phyloP scores from a whole-genome alignment of 2,888 invertebrate genomes.

The Aphodius granarius region DNA sequence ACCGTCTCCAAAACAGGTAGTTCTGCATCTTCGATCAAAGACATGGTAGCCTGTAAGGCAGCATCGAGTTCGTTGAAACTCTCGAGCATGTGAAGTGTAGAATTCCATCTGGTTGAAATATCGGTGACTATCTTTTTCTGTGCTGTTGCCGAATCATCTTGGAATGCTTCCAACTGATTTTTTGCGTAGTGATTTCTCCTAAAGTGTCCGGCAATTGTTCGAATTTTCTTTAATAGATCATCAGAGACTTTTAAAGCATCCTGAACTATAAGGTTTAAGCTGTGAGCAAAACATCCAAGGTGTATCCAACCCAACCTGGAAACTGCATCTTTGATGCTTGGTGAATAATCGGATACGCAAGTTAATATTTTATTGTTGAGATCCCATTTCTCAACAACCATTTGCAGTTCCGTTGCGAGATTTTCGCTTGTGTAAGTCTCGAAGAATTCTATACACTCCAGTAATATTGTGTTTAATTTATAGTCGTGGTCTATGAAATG shows the following conservation, averaged over 20 bases:
- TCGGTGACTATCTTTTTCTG: constrained; percentile 6
- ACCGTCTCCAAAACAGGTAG: constrained; percentile 18
- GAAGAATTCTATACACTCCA: constrained; percentile 29
- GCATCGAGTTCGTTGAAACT: constrained; percentile 16
- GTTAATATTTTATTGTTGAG: constrained; percentile 38
- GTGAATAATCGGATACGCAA: constrained; percentile 22
- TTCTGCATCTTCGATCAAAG: constrained; percentile 16
- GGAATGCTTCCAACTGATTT: not conserved
- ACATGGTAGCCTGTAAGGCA: not conserved
- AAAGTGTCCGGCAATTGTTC: constrained; percentile 12
- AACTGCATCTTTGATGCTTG: constrained; percentile 3
- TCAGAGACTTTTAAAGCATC: constrained; percentile 1
- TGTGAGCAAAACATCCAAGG: constrained; percentile 19
- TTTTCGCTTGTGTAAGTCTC: constrained; percentile 34
- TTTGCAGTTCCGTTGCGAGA: constrained; percentile 34
- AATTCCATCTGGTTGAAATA: constrained; percentile 8
- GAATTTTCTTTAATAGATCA: constrained; percentile 4
- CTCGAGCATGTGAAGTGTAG: constrained; percentile 10
- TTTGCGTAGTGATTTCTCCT: constrained; percentile 11
- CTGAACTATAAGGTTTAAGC: constrained; percentile 13
- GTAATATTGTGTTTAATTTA: constrained; percentile 33
- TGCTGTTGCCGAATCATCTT: not conserved
- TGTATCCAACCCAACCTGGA: constrained; percentile 13
- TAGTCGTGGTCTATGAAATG: constrained; percentile 38
- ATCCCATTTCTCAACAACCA: constrained; percentile 35